Percentiles rank a stretch among this genome's conserved stretches.
Evolutionary conservation across 2,797 vertebrate genomes (phyloP).

Genomic region (Lindbergichthys nudifrons): DNA sequence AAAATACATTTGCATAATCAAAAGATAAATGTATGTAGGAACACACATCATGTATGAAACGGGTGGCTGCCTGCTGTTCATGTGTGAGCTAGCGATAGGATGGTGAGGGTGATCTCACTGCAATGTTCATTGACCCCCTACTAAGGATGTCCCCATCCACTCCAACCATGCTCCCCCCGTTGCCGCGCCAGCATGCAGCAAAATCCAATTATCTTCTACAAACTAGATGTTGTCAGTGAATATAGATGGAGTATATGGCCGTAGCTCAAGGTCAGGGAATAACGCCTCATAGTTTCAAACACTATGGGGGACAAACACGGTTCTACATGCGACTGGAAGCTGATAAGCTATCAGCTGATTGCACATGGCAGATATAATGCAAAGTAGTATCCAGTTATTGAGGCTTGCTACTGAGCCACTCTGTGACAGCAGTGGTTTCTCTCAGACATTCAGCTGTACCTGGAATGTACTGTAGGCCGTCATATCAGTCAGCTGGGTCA

Average conservation of each 20-base stretch:
- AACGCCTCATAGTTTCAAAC: slow-evolving; percentile 67
- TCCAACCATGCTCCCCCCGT: slow-evolving; percentile 49
- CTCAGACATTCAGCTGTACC: slow-evolving; percentile 34
- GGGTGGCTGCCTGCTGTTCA: slow-evolving; percentile 60
- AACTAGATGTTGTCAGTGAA: slow-evolving; percentile 83
- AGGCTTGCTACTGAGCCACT: slow-evolving; percentile 57
- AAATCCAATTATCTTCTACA: slow-evolving; percentile 87
- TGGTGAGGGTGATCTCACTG: slow-evolving; percentile 69
- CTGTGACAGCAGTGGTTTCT: slow-evolving; percentile 15
- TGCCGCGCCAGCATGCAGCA: slow-evolving; percentile 77
- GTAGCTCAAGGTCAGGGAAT: slow-evolving; percentile 80
- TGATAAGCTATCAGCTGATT: slow-evolving; percentile 77
- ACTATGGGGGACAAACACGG: slow-evolving; percentile 53
- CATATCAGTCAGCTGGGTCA: slow-evolving; percentile 71
- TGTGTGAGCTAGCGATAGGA: slow-evolving; percentile 57
- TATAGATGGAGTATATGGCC: slow-evolving; percentile 77
- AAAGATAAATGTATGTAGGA: slow-evolving; percentile 70
- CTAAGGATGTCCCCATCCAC: slow-evolving; percentile 71
- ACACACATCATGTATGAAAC: slow-evolving; percentile 71
- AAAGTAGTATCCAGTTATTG: slow-evolving; percentile 58
- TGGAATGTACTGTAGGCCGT: slow-evolving; percentile 47
- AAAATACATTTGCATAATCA: slow-evolving; percentile 72
- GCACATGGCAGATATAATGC: slow-evolving; percentile 65
- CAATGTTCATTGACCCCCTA: slow-evolving; percentile 78
- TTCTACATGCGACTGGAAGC: slow-evolving; percentile 66